Evolutionary conservation across 2,113 vertebrate genomes (phyloP).

Genomic region (Tichodroma muraria): DNA sequence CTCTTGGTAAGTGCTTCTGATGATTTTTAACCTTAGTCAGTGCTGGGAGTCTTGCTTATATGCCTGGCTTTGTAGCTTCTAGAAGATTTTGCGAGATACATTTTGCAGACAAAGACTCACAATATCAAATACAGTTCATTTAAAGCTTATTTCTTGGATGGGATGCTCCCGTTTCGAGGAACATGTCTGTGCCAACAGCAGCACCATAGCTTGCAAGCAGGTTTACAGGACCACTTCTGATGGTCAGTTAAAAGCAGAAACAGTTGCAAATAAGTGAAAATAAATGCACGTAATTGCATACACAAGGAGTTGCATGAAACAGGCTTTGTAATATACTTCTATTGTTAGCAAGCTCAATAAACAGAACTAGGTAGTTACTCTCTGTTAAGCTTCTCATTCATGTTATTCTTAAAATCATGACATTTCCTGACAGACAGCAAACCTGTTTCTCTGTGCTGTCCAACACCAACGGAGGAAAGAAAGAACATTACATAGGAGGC

Average conservation of each 20-base stretch:
- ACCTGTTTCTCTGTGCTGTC: not conserved
- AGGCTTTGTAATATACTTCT: not conserved
- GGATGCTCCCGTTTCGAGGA: not conserved
- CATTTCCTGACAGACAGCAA: not conserved
- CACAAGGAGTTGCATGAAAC: not conserved
- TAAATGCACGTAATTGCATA: not conserved
- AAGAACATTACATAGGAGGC: not conserved
- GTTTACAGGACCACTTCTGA: not conserved
- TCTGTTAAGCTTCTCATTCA: not conserved
- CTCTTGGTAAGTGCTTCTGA: not conserved
- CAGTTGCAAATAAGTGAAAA: not conserved
- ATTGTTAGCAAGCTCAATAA: not conserved
- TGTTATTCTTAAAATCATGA: not conserved
- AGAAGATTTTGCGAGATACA: not conserved
- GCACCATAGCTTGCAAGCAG: too few relatives aligned
- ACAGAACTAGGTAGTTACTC: not conserved
- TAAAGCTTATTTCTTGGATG: not conserved
- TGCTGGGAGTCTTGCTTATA: not conserved
- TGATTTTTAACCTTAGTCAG: not conserved
- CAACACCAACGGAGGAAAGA: not conserved
- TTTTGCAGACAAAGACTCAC: not conserved
- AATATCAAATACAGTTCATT: not conserved
- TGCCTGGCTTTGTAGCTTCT: not conserved
- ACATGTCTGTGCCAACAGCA: not conserved
- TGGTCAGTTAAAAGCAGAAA: not conserved